Percentiles rank a stretch among this genome's conserved stretches.
Evolutionary conservation across 2,113 vertebrate species (phyloP).

Genomic region (Phainopepla nitens): DNA sequence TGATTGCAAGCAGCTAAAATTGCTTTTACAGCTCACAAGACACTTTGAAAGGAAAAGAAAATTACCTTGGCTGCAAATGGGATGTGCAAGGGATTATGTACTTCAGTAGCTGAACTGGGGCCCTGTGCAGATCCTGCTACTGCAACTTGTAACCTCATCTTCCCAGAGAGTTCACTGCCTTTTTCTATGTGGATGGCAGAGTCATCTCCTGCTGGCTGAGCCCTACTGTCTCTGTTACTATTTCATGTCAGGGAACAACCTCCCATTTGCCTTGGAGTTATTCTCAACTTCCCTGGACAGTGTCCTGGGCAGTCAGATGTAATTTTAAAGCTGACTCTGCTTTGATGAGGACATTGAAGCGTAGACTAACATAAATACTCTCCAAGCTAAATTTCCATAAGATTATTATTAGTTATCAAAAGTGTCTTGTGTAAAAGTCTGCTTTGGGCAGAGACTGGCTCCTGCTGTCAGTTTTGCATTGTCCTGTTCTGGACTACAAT

Average conservation of each 20-base stretch:
- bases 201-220: not conserved
- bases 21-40: not conserved
- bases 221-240: not conserved
- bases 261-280: not conserved
- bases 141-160: not conserved
- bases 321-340: not conserved
- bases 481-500: not conserved
- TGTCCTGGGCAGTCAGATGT: not conserved
- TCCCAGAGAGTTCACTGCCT: not conserved
- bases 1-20: not conserved
- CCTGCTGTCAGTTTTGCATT: not conserved
- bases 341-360: not conserved
- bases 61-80: not conserved
- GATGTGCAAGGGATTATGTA: not conserved
- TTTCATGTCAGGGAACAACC: fast-evolving
- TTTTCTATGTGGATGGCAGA: not conserved
- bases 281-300: not conserved
- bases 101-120: not conserved
- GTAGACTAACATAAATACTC: not conserved
- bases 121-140: not conserved
- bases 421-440: not conserved
- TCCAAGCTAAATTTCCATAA: not conserved
- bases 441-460: not conserved
- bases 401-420: not conserved
- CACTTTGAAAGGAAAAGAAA: not conserved